A percentile compares a stretch with the other conserved stretches of the same genome.
phyloP scores from a whole-genome alignment of 2,113 vertebrate species.

The Baryphthengus martii region DNA sequence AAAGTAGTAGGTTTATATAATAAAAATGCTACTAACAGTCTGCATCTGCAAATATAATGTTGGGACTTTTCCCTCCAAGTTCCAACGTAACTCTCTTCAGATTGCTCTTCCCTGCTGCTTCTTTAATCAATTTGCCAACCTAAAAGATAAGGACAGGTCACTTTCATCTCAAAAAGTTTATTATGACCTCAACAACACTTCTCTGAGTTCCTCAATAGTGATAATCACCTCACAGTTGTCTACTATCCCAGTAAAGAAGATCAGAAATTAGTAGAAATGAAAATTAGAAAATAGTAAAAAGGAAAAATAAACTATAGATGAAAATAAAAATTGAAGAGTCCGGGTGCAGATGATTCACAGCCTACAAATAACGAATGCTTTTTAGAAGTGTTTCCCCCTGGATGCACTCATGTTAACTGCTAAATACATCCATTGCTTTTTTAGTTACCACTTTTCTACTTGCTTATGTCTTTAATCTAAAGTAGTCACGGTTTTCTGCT shows the following conservation, averaged over 20 bases:
- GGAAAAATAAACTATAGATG: too few relatives aligned
- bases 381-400: background rate
- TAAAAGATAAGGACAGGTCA: slow-evolving; percentile 46
- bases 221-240: background rate
- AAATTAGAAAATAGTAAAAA: background rate
- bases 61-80: slow-evolving; percentile 90
- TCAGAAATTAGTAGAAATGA: background rate
- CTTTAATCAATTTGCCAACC: slow-evolving; percentile 88
- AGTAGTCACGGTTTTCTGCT: background rate
- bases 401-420: background rate
- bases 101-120: slow-evolving; percentile 87
- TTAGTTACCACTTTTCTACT: background rate
- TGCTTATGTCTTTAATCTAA: background rate
- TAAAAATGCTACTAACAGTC: slow-evolving; percentile 78
- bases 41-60: slow-evolving; percentile 88
- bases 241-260: background rate
- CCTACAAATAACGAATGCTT: background rate
- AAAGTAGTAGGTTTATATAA: background rate
- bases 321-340: background rate
- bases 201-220: background rate
- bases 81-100: slow-evolving; percentile 89
- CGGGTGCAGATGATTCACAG: background rate
- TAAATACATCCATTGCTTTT: background rate
- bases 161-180: background rate
- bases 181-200: background rate